Evolutionary conservation across 2,888 invertebrate species (phyloP), one percentile per base, ranked within the genome.

Genomic region (Alviniconcha strummeri): DNA sequence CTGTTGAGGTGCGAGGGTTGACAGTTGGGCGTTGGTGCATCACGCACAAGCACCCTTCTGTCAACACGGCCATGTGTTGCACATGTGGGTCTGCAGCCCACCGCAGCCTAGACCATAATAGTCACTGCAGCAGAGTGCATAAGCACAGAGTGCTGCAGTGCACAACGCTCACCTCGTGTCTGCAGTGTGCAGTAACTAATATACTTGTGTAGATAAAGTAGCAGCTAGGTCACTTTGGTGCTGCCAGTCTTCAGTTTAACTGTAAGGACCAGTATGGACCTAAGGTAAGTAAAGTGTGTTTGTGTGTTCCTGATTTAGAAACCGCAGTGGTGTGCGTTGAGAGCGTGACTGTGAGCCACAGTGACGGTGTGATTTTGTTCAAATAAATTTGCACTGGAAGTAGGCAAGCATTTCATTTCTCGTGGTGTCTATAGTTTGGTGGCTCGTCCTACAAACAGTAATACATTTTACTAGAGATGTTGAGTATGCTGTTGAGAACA

Each of bases 11-110:
- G 36, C 36, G 3, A 36, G 36, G 19, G 57, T 77, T 77, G 76
- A 57, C 76, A 77, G 19, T 15, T 54, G 76, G 76, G 76, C 57
- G 57, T 77, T 19, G 76, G 76, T 77, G 57, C 5, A 60, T 77
- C 57, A 57, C 19, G 76, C 76, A 57, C 19, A 19, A 57, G 76
- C 4, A 4, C 76, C 4, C 5, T 19, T 56, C 76, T 77, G 57
- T 77, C 57, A 77, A 77, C 76, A 75, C 75, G 54, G 19, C 57
- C 11, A 9, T 57, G 57, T 56, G 52, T 19, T 76, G n/a, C 17
- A 54, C 74, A 75, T 36, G 15, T 13, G 55, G 54, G 55, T 17
- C 52, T 55, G 36, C 55, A 75, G 5, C 5, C 74, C 6, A 0
- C 7, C 74, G 17, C 55, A 11, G 54, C 52, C 55, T 8, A 13